phyloP scores from a whole-genome alignment of 2,113 vertebrate species.

The Plotosus lineatus region DNA sequence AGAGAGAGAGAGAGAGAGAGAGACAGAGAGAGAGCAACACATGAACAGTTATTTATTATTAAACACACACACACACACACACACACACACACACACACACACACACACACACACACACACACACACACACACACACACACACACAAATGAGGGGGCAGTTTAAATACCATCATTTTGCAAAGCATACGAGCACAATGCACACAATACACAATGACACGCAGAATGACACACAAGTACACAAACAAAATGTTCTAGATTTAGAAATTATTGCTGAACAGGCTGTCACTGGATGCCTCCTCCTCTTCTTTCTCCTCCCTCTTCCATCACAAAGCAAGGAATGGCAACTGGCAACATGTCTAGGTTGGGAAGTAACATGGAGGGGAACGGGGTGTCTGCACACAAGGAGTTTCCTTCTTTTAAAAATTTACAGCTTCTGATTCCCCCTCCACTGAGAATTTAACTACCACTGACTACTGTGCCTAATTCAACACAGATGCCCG shows the following conservation, averaged over 20 bases:
- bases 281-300: constrained; percentile 24
- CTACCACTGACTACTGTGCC: constrained; percentile 75
- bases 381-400: constrained; percentile 61
- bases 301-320: neutral
- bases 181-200: constrained; percentile 10
- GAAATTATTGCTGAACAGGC: constrained; percentile 37
- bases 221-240: constrained; percentile 42
- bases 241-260: constrained; percentile 50
- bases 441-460: constrained; percentile 76
- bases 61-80: constrained; percentile 13
- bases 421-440: constrained; percentile 76
- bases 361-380: constrained; percentile 15
- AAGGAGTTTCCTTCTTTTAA: constrained; percentile 78
- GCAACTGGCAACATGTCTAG: constrained; percentile 38
- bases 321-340: constrained; percentile 24
- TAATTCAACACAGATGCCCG: constrained; percentile 77
- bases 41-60: constrained; percentile 36
- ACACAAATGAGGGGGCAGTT: constrained; percentile 34
- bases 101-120: constrained; percentile 34
- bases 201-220: constrained; percentile 22
- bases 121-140: constrained; percentile 29
- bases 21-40: constrained; percentile 12
- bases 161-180: constrained; percentile 26
- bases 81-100: neutral
- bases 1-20: neutral